Conservation (phyloP, 2,888 invertebrate genomes). For the Oscheius myriophilus region DNA sequence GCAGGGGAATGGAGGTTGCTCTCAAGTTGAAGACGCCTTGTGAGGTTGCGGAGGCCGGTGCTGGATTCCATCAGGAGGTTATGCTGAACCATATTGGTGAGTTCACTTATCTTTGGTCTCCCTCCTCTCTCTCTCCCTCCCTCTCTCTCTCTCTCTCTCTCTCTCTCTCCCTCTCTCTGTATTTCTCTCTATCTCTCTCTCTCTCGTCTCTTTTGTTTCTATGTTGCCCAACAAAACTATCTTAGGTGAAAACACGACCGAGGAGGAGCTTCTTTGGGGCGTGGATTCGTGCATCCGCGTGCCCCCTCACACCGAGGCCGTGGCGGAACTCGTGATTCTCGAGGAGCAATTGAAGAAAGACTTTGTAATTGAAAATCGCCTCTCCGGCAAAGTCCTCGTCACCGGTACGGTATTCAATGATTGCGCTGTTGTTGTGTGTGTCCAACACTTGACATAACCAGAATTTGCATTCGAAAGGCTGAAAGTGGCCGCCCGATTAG, state of each 20-base stretch:
- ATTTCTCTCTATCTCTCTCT: no score
- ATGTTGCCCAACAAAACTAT: no score
- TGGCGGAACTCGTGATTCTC: slow-evolving; percentile 70
- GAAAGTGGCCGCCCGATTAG: slow-evolving; percentile 16
- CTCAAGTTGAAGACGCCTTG: slow-evolving; percentile 71
- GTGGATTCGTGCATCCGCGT: slow-evolving; percentile 71
- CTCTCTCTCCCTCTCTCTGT: slow-evolving; percentile 15
- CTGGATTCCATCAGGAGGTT: slow-evolving; percentile 72
- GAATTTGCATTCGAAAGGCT: slow-evolving; percentile 27
- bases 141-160: no score
- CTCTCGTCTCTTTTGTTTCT: no score
- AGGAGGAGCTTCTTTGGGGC: slow-evolving; percentile 71
- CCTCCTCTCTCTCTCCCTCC: slow-evolving; percentile 3
- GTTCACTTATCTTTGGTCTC: no score
- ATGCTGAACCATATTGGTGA: slow-evolving; percentile 71
- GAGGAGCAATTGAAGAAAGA: slow-evolving; percentile 70
- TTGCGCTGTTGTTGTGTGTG: neutral
- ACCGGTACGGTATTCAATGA: slow-evolving; percentile 38
- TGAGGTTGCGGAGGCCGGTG: slow-evolving; percentile 72
- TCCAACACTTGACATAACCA: slow-evolving; percentile 27
- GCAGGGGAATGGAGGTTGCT: slow-evolving; percentile 61
- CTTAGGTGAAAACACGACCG: slow-evolving; percentile 66
- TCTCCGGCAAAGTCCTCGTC: slow-evolving; percentile 70
- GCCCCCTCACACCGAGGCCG: slow-evolving; percentile 70
- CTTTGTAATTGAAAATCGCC: slow-evolving; percentile 70